These are phyloP conservation scores for Pangasius djambal DNA, from an alignment of 2,797 vertebrate genomes.

Conservation along the genomic window DNA sequence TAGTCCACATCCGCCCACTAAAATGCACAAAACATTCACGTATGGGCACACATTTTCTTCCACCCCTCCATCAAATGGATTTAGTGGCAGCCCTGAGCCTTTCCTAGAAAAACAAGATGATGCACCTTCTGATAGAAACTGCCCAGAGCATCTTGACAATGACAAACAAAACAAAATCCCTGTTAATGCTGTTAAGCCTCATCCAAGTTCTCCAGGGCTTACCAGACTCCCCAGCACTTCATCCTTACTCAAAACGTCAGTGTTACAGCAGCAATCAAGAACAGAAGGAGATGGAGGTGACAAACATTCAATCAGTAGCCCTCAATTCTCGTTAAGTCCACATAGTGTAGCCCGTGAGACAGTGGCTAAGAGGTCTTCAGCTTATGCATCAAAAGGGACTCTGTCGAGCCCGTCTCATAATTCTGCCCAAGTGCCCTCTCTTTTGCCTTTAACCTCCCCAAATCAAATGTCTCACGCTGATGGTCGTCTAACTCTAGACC, in stretches of 20 bases:
- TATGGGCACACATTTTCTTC: slow-evolving; percentile 78
- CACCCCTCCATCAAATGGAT: slow-evolving; percentile 89
- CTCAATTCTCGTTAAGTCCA: slow-evolving; percentile 85
- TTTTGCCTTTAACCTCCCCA: slow-evolving; percentile 79
- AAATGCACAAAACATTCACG: slow-evolving; percentile 81
- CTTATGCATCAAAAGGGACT: slow-evolving; percentile 85
- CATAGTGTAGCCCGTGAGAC: slow-evolving; percentile 82
- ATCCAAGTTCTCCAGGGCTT: slow-evolving; percentile 91
- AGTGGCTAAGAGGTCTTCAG: slow-evolving; percentile 82
- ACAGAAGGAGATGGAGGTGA: slow-evolving; percentile 68
- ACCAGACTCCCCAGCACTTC: slow-evolving; percentile 90
- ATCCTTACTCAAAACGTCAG: slow-evolving; percentile 85
- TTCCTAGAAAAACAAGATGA: slow-evolving; percentile 77
- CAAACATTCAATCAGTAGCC: slow-evolving; percentile 83
- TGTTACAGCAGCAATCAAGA: slow-evolving; percentile 88
- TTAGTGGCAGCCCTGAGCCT: slow-evolving; percentile 85
- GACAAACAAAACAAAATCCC: slow-evolving; percentile 93
- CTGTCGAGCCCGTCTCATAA: slow-evolving; percentile 82
- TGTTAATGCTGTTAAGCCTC: slow-evolving; percentile 93
- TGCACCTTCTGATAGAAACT: slow-evolving; percentile 76
- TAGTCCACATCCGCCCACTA: slow-evolving; percentile 81
- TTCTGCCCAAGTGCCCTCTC: slow-evolving; percentile 77
- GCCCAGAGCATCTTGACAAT: slow-evolving; percentile 84
- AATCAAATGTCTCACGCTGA: slow-evolving; percentile 76
- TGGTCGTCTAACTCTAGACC: slow-evolving; percentile 69